Evolutionary conservation across 2,113 vertebrate genomes (phyloP).

Genomic region (Capreolus pygargus): DNA sequence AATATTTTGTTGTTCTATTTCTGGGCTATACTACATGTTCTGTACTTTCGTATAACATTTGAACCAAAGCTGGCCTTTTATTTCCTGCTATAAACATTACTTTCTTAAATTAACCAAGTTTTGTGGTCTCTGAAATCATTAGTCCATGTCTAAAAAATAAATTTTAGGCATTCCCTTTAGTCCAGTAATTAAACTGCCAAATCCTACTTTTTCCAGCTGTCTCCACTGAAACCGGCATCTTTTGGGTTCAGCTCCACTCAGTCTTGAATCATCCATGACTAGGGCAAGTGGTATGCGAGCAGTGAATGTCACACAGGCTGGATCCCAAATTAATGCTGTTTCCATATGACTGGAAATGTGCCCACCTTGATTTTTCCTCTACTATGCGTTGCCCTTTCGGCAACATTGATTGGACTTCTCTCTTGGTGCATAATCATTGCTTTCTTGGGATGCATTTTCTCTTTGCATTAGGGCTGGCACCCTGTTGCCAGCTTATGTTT

Average conservation of each 20-base stretch:
- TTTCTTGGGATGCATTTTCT: neutral
- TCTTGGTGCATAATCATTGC: neutral
- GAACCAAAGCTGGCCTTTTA: neutral
- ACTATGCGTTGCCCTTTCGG: accelerated
- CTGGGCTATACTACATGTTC: neutral
- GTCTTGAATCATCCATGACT: neutral
- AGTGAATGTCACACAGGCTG: too few species aligned
- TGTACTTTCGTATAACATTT: neutral
- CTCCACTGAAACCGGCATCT: neutral
- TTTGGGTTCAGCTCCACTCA: neutral
- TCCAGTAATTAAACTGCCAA: neutral
- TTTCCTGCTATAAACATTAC: neutral
- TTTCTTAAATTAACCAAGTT: neutral
- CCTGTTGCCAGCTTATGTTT: neutral
- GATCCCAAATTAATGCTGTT: neutral
- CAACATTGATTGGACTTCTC: neutral
- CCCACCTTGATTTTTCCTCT: neutral
- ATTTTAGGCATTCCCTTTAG: neutral
- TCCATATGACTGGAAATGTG: neutral
- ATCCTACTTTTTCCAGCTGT: neutral
- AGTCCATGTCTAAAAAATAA: neutral
- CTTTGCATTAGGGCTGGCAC: neutral
- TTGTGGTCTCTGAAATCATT: neutral
- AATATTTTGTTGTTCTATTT: neutral
- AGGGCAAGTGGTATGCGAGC: neutral